Percentiles rank a stretch among this genome's conserved stretches.
These are phyloP conservation scores for Nasonia longicornis DNA, from an alignment of 1,140 invertebrate species.

Conservation along the genomic window DNA sequence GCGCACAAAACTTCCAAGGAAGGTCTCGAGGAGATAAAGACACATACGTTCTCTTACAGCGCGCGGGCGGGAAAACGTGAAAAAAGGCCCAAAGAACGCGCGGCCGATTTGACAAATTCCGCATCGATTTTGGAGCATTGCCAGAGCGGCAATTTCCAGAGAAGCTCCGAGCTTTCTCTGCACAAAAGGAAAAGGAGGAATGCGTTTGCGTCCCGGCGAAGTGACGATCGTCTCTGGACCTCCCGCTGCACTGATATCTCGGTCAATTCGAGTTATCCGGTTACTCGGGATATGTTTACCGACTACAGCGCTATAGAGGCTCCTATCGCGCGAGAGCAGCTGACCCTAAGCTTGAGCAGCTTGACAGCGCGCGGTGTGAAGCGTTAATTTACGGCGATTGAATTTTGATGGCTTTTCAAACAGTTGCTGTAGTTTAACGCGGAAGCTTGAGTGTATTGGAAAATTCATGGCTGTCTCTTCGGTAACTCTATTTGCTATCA, in stretches of 20 bases:
- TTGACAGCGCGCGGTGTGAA: background rate
- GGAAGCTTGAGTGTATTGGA: no score
- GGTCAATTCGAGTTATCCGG: conserved; percentile 35
- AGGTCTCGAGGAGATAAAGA: conserved; percentile 48
- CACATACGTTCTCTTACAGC: conserved; percentile 43
- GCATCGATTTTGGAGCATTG: conserved; percentile 54
- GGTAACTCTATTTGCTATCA: no score
- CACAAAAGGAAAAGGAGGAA: conserved; percentile 26
- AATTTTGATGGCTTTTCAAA: no score
- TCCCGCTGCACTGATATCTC: conserved; percentile 2
- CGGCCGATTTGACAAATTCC: conserved; percentile 60
- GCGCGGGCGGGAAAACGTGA: conserved; percentile 2
- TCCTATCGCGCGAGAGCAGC: background rate
- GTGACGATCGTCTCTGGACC: conserved; percentile 32
- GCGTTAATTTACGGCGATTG: no score
- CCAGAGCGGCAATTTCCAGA: conserved; percentile 54
- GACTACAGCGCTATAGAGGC: background rate
- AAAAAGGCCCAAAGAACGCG: conserved; percentile 32
- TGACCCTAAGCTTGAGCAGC: background rate
- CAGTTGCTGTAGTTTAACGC: no score
- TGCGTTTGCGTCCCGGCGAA: background rate
- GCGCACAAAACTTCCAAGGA: background rate
- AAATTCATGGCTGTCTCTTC: no score
- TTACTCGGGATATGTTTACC: conserved; percentile 20
- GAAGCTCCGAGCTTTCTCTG: conserved; percentile 14